phyloP scores from a whole-genome alignment of 2,888 invertebrate genomes.

The Caenorhabditis sp. region DNA sequence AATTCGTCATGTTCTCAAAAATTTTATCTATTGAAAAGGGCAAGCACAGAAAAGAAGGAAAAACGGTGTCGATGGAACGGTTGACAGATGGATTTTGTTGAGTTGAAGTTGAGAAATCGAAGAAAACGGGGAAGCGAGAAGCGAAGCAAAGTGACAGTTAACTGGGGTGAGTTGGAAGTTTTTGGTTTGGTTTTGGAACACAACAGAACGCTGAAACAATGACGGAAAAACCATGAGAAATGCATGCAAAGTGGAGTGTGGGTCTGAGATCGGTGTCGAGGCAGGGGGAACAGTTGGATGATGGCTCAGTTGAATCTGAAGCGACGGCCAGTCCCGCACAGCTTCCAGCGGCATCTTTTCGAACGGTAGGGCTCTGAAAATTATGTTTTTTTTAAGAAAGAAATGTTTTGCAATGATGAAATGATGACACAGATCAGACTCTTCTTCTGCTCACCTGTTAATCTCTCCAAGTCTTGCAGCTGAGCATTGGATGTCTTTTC shows the following conservation, averaged over 20 bases:
- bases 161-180: conserved; percentile 5
- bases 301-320: conserved; percentile 64
- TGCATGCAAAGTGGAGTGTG: neutral
- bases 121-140: conserved; percentile 1
- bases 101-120: neutral
- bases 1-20: conserved; percentile 31
- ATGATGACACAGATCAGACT: neutral
- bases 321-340: conserved; percentile 74
- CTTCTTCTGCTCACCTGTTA: conserved; percentile 37
- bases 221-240: conserved; percentile 32
- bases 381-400: no score
- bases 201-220: conserved; percentile 20
- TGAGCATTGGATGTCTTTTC: conserved; percentile 48
- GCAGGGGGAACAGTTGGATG: neutral
- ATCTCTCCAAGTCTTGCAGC: conserved; percentile 53
- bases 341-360: conserved; percentile 76
- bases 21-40: conserved; percentile 54
- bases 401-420: no score
- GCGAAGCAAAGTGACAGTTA: conserved; percentile 20
- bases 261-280: conserved; percentile 22
- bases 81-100: neutral
- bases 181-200: no score
- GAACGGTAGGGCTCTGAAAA: conserved; percentile 63
- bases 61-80: conserved; percentile 12
- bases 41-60: conserved; percentile 42